A percentile compares a stretch with the other conserved stretches of the same genome.
These are phyloP conservation scores for Ochlodes sylvanus DNA, from an alignment of 2,888 invertebrate species.

Conservation along the genomic window DNA sequence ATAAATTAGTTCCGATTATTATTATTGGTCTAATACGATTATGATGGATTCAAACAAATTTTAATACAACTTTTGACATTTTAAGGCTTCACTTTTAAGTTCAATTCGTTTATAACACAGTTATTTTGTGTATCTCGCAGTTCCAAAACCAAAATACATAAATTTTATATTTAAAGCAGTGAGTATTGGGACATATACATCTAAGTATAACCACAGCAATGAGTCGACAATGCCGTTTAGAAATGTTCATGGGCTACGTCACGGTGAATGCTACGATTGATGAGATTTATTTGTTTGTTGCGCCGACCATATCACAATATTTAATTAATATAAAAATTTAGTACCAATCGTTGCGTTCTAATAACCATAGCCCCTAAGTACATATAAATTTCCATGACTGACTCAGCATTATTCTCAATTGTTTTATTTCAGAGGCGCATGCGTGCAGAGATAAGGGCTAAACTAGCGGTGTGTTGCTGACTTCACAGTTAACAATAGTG, in stretches of 20 bases:
- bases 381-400: constrained; percentile 82
- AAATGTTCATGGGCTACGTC: constrained; percentile 69
- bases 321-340: not conserved
- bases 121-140: no score
- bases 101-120: no score
- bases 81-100: no score
- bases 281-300: not conserved
- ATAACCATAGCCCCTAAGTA: constrained; percentile 37
- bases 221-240: constrained; percentile 65
- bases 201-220: constrained; percentile 59
- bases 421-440: constrained; percentile 86
- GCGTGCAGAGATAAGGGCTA: constrained; percentile 82
- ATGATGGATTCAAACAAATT: no score
- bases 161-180: constrained; percentile 46
- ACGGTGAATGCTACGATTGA: constrained; percentile 55
- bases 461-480: constrained; percentile 81
- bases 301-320: not conserved
- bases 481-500: constrained; percentile 55
- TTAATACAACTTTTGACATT: no score
- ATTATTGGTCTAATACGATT: no score
- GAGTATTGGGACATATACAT: constrained; percentile 74
- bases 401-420: constrained; percentile 82
- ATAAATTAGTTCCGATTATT: no score
- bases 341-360: constrained; percentile 45
- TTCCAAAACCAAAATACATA: not conserved